Evolutionary conservation across 2,888 invertebrate genomes (phyloP), one percentile per base, ranked within the genome.

Genomic region (Dynastes hyllus): DNA sequence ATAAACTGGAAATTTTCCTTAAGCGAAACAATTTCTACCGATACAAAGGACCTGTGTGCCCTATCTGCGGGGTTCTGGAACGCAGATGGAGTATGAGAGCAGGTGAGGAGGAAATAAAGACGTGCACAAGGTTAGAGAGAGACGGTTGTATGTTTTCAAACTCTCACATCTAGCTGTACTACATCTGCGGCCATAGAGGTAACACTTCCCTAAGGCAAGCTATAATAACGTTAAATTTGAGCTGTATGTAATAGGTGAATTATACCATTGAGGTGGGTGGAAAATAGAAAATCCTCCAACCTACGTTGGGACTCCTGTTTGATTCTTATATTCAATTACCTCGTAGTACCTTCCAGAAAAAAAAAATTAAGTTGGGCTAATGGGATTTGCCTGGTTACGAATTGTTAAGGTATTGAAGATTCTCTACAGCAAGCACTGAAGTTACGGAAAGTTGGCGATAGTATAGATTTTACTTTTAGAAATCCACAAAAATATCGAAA

Each of bases 361-460:
- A n/a, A 32, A 29, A 32, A 63, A 32, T 32, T 22, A 16, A 55
- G 22, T 8, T 55, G 22, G 22, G 16, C 1, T 22, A 55, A 55
- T 55, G n/a, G 55, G 55, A 55, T 55, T 55, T 55, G 16, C 16
- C 16, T 2, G 4, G 16, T 53, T 53, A 16, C 13, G 53, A 16
- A 53, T 53, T 53, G 16, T 13, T 5, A 55, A 55, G 9, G 22
- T 79, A 82, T 81, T 80, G 80, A 55, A 61, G 78, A 77, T 80
- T 81, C 55, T 76, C 58, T 79, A 76, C 78, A 81, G 78, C 79
- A 79, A 81, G 53, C 5, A 69, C 69, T 69, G 51, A 69, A 32
- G 32, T 32, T 32, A 5, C 5, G 5, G 32, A 32, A 32, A 32
- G 1, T 32, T 32, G 32, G 4, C 32, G 2, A 4, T 32, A 32